Evolutionary conservation across 2,113 vertebrate species (phyloP), one percentile per base, ranked within the genome.

Genomic region (Anser brachyrhynchus): DNA sequence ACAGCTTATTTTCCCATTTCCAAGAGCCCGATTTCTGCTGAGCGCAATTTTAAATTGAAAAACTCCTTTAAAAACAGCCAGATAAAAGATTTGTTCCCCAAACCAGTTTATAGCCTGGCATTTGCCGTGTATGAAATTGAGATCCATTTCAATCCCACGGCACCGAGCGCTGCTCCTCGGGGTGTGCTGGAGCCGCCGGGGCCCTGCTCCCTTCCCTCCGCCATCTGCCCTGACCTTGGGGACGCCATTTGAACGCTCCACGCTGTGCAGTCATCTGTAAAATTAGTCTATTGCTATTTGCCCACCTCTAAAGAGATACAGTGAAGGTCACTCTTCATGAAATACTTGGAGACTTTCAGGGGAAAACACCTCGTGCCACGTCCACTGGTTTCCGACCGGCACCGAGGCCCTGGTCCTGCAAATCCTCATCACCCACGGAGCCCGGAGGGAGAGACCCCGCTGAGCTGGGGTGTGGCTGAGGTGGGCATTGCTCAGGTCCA

Each of bases 251-350:
- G 52, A 93, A 71, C 8, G 17, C 84, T 88, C 87, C 15, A 9
- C 0, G 10, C 92, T 91, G 94, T 49, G 92, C 88, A 95, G 85
- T 80, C 93, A 81, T 84, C 96, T 96, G 95, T 94, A 96, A 96
- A 96, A 95, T 94, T 82, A 96, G 72, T 71, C 3, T 93, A 88
- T 91, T 86, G n/a, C 75, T 92, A 62, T 95, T 93, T 95, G 85
- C 65, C 43, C 37, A 25, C n/a, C 65, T 90, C 61, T 79, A 35
- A 33, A 88, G 83, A 93, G 90, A 94, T 84, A 86, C 0, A 74
- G 72, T 0, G 20, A 95, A 95, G 92, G 92, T 96, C 85, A 86
- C 11, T 4, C 3, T 64, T 77, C 84, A 71, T 1, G 2, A 93
- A 91, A 88, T 9, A 37, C 51, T 73, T 59, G 59, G 74, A 78